These are phyloP conservation scores for Cassiopea xamachana DNA, from an alignment of 30 jellyfish, hydroid and myxozoan species.

Conservation along the genomic window DNA sequence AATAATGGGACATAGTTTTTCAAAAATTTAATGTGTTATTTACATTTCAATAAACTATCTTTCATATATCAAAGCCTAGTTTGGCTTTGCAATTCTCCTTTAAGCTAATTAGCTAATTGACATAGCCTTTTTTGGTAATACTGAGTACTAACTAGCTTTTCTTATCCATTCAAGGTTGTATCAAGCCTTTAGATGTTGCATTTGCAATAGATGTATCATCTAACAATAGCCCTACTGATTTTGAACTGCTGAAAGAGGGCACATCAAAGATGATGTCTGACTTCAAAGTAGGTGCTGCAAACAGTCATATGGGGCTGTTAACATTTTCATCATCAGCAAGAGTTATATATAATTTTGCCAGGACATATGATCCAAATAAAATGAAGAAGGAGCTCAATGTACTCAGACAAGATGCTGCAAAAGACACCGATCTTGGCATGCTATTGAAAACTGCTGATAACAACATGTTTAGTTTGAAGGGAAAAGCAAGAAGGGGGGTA, in stretches of 20 bases:
- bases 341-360: slow-evolving; percentile 64
- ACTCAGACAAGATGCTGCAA: slow-evolving; percentile 64
- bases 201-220: slow-evolving; percentile 88
- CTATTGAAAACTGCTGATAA: slow-evolving; percentile 57
- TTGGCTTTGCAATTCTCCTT: too few species aligned
- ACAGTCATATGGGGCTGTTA: slow-evolving; percentile 80
- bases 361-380: slow-evolving; percentile 59
- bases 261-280: slow-evolving; percentile 73
- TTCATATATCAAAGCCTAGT: too few species aligned
- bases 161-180: slow-evolving; percentile 69
- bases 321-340: slow-evolving; percentile 74
- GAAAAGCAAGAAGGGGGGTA: slow-evolving; percentile 80
- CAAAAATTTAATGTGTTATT: too few species aligned
- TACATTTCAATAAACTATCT: too few species aligned
- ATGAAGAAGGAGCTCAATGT: slow-evolving; percentile 67
- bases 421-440: slow-evolving; percentile 55
- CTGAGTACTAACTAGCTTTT: too few species aligned
- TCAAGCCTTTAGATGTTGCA: slow-evolving; percentile 91
- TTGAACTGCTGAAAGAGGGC: slow-evolving; percentile 69
- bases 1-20: too few species aligned
- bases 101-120: too few species aligned
- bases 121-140: too few species aligned
- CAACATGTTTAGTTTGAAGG: slow-evolving; percentile 83
- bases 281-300: slow-evolving; percentile 77
- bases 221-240: slow-evolving; percentile 39